Base-by-base conservation (phyloP, 2,113 vertebrate species). In the Pteropus alecto region DNA sequence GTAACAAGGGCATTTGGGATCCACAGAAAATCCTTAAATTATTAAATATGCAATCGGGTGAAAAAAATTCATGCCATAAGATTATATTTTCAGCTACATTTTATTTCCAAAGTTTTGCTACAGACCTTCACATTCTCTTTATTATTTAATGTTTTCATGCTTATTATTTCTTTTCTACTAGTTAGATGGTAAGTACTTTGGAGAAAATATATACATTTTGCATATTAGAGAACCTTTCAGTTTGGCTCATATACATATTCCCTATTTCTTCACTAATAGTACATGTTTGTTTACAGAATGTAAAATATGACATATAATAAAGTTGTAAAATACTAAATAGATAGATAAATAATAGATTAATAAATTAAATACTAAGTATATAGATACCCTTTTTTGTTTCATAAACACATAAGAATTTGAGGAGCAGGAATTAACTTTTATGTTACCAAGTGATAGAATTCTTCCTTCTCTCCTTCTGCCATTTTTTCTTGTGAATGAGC, bases 41-140 rank as follows among this genome's bases (percentile, higher is more conserved):
- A 90, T 90, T 95, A 92, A 85, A 90, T 41, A 73, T 63, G 63
- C 54, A 74, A 71, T 7, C 43, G 35, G 96, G 79, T 82, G 61
- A 87, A 76, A 71, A 94, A 94, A 77, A 65, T 67, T 81, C 43
- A 21, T 60, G 74, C 41, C 28, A 38, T 16, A 41, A 74, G 58
- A 38, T 38, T 60, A 12, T 81, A 68, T 67, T 90, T 92, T 76
- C 9, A 68, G 58, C 56, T 16, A 35, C 15, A 38, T 18, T 63
- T 14, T 33, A 61, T 54, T 77, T 46, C 11, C 51, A 30, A 28
- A 7, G 48, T n/a, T 71, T 26, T 33, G 6, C 7, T 28, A 13
- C 6, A 90, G 54, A 70, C 6, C 2, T 33, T 21, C 58, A 12
- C 19, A 43, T 51, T 79, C 70, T 63, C 7, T 79, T 54, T 79